These are phyloP conservation scores for Potorous gilbertii DNA, from an alignment of 2,797 vertebrate genomes.

Conservation along the genomic window DNA sequence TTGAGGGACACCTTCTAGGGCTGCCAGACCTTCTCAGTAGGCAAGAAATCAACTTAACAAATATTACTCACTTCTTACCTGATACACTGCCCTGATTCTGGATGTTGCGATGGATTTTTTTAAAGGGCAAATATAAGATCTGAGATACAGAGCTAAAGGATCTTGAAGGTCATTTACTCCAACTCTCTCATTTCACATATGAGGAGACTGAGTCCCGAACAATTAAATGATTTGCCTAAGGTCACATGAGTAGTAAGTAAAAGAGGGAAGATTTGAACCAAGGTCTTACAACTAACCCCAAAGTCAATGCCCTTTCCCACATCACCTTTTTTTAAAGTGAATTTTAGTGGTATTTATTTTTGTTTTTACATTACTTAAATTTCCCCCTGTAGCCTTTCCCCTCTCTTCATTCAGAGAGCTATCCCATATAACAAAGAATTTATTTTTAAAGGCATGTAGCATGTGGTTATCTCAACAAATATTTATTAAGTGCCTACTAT, in stretches of 20 bases:
- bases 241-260: background rate
- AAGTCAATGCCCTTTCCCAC: background rate
- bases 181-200: background rate
- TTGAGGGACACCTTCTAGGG: background rate
- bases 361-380: background rate
- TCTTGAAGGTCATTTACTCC: background rate
- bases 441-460: background rate
- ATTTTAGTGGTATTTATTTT: background rate
- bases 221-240: background rate
- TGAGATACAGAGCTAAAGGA: background rate
- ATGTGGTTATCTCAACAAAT: background rate
- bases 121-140: background rate
- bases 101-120: background rate
- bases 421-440: background rate
- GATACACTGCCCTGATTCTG: background rate
- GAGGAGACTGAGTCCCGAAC: background rate
- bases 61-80: background rate
- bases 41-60: background rate
- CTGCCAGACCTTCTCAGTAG: background rate
- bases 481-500: background rate
- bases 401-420: background rate
- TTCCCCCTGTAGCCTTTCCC: background rate
- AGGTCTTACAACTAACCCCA: background rate
- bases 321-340: background rate
- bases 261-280: background rate